Percentiles rank a stretch among this genome's conserved stretches.
phyloP scores from a whole-genome alignment of 2,113 vertebrate genomes.

The Lophochroa leadbeateri region DNA sequence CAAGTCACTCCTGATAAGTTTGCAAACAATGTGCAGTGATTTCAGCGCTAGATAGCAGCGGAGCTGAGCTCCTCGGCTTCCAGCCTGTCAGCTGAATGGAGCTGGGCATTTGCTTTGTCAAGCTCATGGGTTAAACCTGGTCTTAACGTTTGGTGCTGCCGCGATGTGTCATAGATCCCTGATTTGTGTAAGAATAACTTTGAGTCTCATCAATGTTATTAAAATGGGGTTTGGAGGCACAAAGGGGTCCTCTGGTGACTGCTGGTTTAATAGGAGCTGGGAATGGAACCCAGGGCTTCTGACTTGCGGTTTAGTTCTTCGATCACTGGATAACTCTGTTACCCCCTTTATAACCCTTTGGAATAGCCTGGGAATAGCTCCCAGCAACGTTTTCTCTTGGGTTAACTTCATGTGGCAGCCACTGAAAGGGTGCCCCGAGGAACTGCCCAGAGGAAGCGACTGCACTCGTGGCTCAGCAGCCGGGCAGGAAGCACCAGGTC shows the following conservation, averaged over 20 bases:
- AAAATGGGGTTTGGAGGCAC: background rate
- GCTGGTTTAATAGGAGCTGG: background rate
- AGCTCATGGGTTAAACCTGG: background rate
- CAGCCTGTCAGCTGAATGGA: background rate
- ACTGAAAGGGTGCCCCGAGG: background rate
- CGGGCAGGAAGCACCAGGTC: constrained; percentile 1
- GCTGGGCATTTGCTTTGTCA: background rate
- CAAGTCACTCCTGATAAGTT: constrained; percentile 47
- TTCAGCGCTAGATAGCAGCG: constrained; percentile 19
- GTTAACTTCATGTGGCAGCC: background rate
- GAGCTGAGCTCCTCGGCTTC: background rate
- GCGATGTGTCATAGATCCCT: background rate
- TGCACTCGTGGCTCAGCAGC: background rate
- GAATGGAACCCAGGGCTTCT: constrained; percentile 32
- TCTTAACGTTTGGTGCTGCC: background rate
- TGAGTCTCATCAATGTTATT: background rate
- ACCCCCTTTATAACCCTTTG: background rate
- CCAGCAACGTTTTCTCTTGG: background rate
- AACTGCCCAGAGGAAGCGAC: background rate
- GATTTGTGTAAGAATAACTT: background rate
- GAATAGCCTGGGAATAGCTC: background rate
- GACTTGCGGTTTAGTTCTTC: constrained; percentile 7
- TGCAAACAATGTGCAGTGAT: constrained; percentile 55
- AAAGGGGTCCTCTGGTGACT: background rate
- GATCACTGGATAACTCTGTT: background rate